Evolutionary conservation across 2,797 vertebrate species (phyloP).

Genomic region (Helostoma temminkii): DNA sequence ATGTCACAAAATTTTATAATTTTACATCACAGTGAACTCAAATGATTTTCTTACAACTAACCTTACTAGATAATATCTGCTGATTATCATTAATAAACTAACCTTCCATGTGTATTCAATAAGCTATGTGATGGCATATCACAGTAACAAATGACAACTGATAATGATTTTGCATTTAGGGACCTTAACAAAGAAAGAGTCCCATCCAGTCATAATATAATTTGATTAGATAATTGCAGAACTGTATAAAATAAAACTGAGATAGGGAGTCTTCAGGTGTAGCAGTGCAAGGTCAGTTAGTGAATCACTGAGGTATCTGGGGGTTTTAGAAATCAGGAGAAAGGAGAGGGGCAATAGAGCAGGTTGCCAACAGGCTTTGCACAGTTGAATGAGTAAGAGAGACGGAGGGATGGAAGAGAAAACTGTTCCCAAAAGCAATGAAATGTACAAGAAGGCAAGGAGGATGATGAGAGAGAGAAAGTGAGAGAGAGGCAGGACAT

Average conservation of each 20-base stretch:
- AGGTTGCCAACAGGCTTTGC: conserved; percentile 34
- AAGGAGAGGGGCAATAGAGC: conserved; percentile 22
- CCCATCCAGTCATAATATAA: neutral
- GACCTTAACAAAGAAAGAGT: neutral
- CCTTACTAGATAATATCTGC: neutral
- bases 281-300: conserved; percentile 43
- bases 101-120: neutral
- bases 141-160: neutral
- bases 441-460: conserved; percentile 35
- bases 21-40: conserved; percentile 6
- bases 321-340: conserved; percentile 33
- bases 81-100: neutral
- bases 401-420: conserved; percentile 35
- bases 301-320: conserved; percentile 41
- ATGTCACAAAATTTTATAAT: conserved; percentile 15
- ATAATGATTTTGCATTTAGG: too few species aligned
- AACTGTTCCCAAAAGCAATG: conserved; percentile 51
- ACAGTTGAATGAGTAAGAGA: conserved; percentile 55
- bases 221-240: neutral
- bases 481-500: conserved; percentile 17
- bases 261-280: conserved; percentile 22
- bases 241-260: conserved; percentile 27
- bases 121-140: neutral
- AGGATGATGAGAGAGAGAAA: conserved; percentile 6
- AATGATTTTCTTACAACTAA: neutral